These are phyloP conservation scores for Amniataba percoides DNA, from an alignment of 2,797 vertebrate genomes.

Conservation along the genomic window DNA sequence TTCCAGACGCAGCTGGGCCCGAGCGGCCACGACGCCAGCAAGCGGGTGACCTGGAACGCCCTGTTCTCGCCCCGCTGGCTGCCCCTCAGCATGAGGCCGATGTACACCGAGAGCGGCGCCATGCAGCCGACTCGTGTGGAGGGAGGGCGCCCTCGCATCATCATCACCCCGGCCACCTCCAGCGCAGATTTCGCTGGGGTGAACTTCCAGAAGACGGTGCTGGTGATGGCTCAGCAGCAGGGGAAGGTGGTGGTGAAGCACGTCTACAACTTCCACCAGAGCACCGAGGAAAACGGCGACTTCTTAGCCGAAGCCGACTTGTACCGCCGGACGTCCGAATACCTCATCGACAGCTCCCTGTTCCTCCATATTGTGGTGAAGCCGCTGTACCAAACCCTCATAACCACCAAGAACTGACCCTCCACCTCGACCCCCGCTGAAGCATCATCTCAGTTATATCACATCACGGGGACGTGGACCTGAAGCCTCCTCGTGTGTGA, in stretches of 20 bases:
- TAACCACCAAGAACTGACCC: slow-evolving; percentile 88
- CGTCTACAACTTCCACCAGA: slow-evolving; percentile 95
- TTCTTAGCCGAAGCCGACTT: slow-evolving; percentile 91
- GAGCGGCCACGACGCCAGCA: slow-evolving; percentile 90
- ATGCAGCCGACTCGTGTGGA: slow-evolving; percentile 87
- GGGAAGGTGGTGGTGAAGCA: slow-evolving; percentile 89
- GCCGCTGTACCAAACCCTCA: slow-evolving; percentile 93
- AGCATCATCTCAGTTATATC: slow-evolving; percentile 43
- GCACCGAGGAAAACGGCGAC: slow-evolving; percentile 92
- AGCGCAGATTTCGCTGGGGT: slow-evolving; percentile 92
- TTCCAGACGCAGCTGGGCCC: slow-evolving; percentile 96
- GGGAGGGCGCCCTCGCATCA: slow-evolving; percentile 89
- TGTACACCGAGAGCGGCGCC: slow-evolving; percentile 86
- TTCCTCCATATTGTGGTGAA: slow-evolving; percentile 94
- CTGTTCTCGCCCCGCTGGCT: slow-evolving; percentile 95
- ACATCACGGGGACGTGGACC: slow-evolving; percentile 11
- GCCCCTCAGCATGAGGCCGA: slow-evolving; percentile 89
- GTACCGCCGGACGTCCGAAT: slow-evolving; percentile 90
- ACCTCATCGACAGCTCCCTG: slow-evolving; percentile 92
- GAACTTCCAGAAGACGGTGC: slow-evolving; percentile 96
- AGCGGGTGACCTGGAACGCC: slow-evolving; percentile 93
- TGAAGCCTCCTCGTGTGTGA: slow-evolving; percentile 27
- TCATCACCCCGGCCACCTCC: slow-evolving; percentile 93
- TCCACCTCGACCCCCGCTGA: neutral
- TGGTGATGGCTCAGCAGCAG: slow-evolving; percentile 90